phyloP scores from a whole-genome alignment of 2,888 invertebrate genomes.

The Apomyelois bistriatella region DNA sequence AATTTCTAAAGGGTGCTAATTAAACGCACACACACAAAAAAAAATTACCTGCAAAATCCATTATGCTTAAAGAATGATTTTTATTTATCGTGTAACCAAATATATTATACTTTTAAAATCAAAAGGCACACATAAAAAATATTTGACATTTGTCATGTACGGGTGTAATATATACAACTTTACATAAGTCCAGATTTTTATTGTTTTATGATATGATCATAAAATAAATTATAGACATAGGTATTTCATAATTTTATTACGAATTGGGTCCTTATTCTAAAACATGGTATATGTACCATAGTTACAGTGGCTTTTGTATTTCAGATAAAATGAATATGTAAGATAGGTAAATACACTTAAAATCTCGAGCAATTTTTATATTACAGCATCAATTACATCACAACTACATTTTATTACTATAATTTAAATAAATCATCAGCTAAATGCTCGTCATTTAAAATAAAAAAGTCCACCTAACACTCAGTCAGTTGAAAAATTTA shows the following conservation, averaged over 20 bases:
- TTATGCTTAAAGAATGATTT: not conserved
- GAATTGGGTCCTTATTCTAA: constrained; percentile 63
- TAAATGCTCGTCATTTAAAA: not conserved
- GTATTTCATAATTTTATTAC: constrained; percentile 62
- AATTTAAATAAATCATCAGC: not conserved
- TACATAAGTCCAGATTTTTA: not conserved
- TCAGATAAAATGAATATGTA: not conserved
- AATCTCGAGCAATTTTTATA: not conserved
- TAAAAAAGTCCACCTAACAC: not conserved
- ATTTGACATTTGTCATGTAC: not conserved
- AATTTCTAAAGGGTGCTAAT: too few species aligned
- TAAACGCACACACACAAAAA: too few species aligned
- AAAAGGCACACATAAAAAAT: too few species aligned
- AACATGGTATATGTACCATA: constrained; percentile 16
- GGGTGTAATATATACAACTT: not conserved
- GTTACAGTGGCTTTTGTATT: not conserved
- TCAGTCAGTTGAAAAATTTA: not conserved
- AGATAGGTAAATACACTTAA: not conserved
- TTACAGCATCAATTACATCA: not conserved
- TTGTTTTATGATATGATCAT: constrained; percentile 2
- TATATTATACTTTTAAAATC: too few species aligned
- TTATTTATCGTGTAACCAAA: not conserved
- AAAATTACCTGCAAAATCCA: constrained; percentile 1
- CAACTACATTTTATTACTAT: not conserved
- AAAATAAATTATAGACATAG: constrained; percentile 58